Evolutionary conservation across 2,888 invertebrate genomes (phyloP).

Genomic region (Melinaea menophilus): DNA sequence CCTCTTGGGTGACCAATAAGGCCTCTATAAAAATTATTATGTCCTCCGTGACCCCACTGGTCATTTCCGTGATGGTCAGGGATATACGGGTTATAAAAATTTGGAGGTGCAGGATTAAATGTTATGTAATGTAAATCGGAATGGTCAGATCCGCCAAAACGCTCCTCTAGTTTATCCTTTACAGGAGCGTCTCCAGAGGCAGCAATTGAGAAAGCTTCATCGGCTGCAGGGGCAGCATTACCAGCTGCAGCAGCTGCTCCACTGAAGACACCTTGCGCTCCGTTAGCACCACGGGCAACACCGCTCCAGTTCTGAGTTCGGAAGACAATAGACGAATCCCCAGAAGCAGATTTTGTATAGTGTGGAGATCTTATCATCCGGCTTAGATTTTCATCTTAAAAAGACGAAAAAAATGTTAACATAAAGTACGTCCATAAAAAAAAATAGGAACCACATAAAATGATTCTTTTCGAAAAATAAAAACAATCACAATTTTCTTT

Average conservation of each 20-base stretch:
- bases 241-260: slow-evolving; percentile 48
- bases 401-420: slow-evolving; percentile 7
- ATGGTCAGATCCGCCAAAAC: slow-evolving; percentile 12
- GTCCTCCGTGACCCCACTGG: slow-evolving; percentile 2
- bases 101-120: neutral
- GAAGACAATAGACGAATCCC: slow-evolving; percentile 40
- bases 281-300: slow-evolving; percentile 41
- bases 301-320: slow-evolving; percentile 59
- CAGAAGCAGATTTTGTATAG: slow-evolving; percentile 21
- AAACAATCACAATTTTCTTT: no score
- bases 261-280: slow-evolving; percentile 51
- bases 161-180: slow-evolving; percentile 11
- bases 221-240: slow-evolving; percentile 36
- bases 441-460: no score
- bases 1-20: slow-evolving; percentile 23
- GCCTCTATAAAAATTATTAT: slow-evolving; percentile 6
- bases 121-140: neutral
- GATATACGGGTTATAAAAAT: no score
- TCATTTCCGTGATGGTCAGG: neutral
- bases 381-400: slow-evolving; percentile 39
- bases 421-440: slow-evolving; percentile 1
- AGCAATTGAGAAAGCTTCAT: slow-evolving; percentile 44
- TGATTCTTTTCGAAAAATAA: no score
- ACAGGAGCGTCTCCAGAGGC: slow-evolving; percentile 15
- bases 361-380: slow-evolving; percentile 43